Percentiles rank a stretch among this genome's conserved stretches.
These are phyloP conservation scores for Trematomus loennbergii DNA, from an alignment of 2,113 vertebrate genomes.

Conservation along the genomic window DNA sequence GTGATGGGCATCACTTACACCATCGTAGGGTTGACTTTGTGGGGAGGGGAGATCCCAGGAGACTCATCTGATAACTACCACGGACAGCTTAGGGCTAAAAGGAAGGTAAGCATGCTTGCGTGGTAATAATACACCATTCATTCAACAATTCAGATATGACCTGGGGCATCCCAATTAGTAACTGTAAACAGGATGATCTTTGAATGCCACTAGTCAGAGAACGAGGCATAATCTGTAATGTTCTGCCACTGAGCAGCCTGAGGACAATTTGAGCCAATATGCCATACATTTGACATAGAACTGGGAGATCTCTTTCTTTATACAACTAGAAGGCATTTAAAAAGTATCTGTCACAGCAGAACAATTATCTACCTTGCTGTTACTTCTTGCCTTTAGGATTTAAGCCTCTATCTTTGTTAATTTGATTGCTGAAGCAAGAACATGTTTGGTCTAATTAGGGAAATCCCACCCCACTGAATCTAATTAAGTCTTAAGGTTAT, in stretches of 20 bases:
- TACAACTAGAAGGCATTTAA: neutral
- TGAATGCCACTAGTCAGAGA: slow-evolving; percentile 16
- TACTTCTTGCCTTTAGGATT: neutral
- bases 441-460: slow-evolving; percentile 3
- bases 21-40: slow-evolving; percentile 94
- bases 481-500: slow-evolving; percentile 16
- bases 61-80: slow-evolving; percentile 95
- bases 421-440: slow-evolving; percentile 6
- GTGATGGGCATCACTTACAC: slow-evolving; percentile 97
- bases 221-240: neutral
- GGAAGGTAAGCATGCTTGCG: slow-evolving; percentile 88
- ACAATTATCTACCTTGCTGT: neutral
- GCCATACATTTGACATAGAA: neutral
- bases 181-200: slow-evolving; percentile 4
- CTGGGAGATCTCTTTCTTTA: neutral
- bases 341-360: neutral
- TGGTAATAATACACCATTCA: neutral
- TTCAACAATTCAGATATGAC: neutral
- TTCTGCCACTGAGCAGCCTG: neutral
- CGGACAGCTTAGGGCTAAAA: slow-evolving; percentile 94
- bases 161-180: neutral
- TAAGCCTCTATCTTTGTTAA: slow-evolving; percentile 20
- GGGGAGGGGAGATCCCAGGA: slow-evolving; percentile 97
- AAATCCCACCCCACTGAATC: slow-evolving; percentile 10
- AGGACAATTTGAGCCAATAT: neutral